Evolutionary conservation across 2,888 invertebrate species (phyloP), one percentile per base, ranked within the genome.

Genomic region (Chamaedrilus cognettii): DNA sequence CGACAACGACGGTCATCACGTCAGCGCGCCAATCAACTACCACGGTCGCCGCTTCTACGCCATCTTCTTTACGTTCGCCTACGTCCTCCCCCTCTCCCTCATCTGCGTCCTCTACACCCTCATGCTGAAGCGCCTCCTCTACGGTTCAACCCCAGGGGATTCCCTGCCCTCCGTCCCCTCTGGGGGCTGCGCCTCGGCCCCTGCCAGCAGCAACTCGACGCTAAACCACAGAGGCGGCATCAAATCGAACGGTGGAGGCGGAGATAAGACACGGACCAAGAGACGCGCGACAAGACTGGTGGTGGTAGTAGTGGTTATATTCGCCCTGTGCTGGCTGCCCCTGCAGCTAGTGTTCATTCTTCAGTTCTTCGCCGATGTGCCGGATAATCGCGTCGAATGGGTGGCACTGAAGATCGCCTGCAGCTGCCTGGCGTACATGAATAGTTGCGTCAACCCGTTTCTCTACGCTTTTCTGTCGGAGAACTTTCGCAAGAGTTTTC

Each of bases 401-500:
- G 58, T 81, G 0, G 79, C 81, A 2, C n/a, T 50, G 2, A 62
- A 62, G 68, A 78, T 85, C 68, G 77, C 79, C 32, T 77, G 81
- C 7, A 84, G 80, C 70, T 80, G 78, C 66, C 72, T 84, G 67
- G 95, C 96, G 26, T 96, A 96, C 85, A 93, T 91, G 86, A 96
- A 95, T 87, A 93, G 93, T 78, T 96, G 96, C 83, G 91, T 96
- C 78, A 96, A 96, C 85, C 96, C 96, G 0, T 90, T 96, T 74
- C 88, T 96, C 60, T 96, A 96, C 85, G 95, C 95, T 2, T 94
- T 96, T 85, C 87, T 96, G 61, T 95, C 94, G 1, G 95, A 96
- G 78, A 94, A 94, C 85, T 96, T 96, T 85, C 88, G 95, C 76
- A 90, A 93, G 80, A 94, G 94, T 30, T 96, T 96, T 83, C 87